phyloP scores from a whole-genome alignment of 2,113 vertebrate species.

The Crotalus horridus region DNA sequence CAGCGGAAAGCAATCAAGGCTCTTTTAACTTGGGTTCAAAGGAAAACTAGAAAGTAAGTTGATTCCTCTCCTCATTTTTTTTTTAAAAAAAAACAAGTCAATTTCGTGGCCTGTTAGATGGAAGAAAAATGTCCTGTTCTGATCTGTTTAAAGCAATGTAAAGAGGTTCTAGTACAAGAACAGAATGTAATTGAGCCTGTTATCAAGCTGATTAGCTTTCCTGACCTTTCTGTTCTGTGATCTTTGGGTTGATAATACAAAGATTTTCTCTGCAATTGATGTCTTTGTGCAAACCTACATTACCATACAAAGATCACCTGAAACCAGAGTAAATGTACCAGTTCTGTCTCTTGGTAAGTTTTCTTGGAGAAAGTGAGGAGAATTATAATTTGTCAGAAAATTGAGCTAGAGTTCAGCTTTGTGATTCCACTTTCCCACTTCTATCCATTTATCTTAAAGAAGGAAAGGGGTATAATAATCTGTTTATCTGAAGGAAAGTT shows the following conservation, averaged over 20 bases:
- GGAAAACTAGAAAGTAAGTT: slow-evolving; percentile 88
- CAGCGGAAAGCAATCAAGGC: slow-evolving; percentile 88
- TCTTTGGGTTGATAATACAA: not conserved
- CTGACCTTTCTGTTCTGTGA: not conserved
- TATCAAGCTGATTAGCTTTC: not conserved
- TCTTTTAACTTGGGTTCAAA: slow-evolving; percentile 92
- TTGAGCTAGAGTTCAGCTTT: not conserved
- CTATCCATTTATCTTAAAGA: not conserved
- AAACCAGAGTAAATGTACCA: not conserved
- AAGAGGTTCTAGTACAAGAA: not conserved
- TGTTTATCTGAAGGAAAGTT: not conserved
- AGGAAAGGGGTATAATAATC: not conserved
- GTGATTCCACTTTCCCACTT: not conserved
- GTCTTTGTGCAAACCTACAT: not conserved
- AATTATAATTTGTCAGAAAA: not conserved
- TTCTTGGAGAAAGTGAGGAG: not conserved
- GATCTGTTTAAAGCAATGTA: not conserved
- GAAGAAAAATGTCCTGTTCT: not conserved
- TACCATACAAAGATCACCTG: not conserved
- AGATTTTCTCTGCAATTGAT: not conserved
- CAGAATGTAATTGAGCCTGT: not conserved
- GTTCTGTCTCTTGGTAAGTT: not conserved
- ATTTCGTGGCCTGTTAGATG: not conserved
- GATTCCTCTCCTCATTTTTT: not conserved
- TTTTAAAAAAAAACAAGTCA: not conserved